Evolutionary conservation across 1,140 invertebrate species (phyloP), one percentile per base, ranked within the genome.

Genomic region (Drosophila leontia): DNA sequence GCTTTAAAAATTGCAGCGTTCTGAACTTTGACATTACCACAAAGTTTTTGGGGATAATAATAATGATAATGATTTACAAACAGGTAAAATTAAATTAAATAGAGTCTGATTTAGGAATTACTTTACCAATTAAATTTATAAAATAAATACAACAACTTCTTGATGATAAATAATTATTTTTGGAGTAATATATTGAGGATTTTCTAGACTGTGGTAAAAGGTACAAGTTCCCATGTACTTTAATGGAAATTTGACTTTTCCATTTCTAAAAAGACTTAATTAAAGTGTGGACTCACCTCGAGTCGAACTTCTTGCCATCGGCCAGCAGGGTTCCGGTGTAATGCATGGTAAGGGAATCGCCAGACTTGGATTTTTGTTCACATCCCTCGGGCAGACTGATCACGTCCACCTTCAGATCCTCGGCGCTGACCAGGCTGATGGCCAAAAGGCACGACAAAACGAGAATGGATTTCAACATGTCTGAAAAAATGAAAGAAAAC

Each of bases 331-430:
- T 98, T 76, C 98, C 98, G 39, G 96, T 97, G 91, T 99, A 99
- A 93, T 99, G 98, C 97, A 99, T 98, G 51, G 97, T 97, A 39
- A 99, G 95, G 94, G 96, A 96, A 93, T 98, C 97, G 34, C 97
- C 96, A 69, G 95, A 95, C 93, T 98, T 97, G n/a, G 96, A 95
- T 92, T 96, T 97, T 76, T 94, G 93, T 4, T 96, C 95, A 94
- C 98, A 98, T 48, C 95, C 94, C 82, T 98, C 97, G 3, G 97
- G 96, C 68, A 95, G 95, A 93, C 94, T 96, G 15, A 96, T 78
- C 58, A 95, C 95, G 79, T 98, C 97, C 76, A 98, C 95, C 94
- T 98, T 97, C 48, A 98, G 94, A 62, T 94, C 83, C 61, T 87
- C 93, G 80, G 93, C 93, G 57, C 91, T 92, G 45, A 92, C 93